Percentiles rank a stretch among this genome's conserved stretches.
Evolutionary conservation across 2,888 invertebrate genomes (phyloP).

Genomic region (Epistrophella euchroma): DNA sequence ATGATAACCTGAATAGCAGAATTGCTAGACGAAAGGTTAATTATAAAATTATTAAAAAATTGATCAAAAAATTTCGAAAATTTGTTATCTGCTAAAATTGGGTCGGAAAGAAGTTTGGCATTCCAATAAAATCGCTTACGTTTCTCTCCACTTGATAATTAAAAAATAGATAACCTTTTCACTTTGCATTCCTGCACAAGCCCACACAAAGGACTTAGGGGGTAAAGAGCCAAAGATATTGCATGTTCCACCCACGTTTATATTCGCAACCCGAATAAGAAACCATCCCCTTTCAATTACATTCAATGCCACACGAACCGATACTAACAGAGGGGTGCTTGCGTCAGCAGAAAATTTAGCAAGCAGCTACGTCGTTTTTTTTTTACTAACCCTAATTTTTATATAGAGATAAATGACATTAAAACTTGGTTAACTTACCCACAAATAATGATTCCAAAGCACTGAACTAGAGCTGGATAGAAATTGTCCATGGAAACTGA

Average conservation of each 20-base stretch:
- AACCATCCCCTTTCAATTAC: conserved; percentile 7
- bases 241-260: conserved; percentile 5
- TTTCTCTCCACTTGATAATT: background rate
- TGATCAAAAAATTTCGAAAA: background rate
- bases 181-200: background rate
- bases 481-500: conserved; percentile 89
- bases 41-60: background rate
- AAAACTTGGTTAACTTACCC: conserved; percentile 87
- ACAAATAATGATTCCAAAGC: conserved; percentile 95
- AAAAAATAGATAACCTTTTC: conserved; percentile 7
- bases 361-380: background rate
- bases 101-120: background rate
- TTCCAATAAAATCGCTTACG: conserved; percentile 3
- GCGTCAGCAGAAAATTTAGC: conserved; percentile 26
- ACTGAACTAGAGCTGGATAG: conserved; percentile 95
- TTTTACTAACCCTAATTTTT: background rate
- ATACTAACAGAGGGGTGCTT: background rate
- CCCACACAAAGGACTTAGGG: background rate
- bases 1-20: background rate
- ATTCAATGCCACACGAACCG: background rate
- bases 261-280: background rate
- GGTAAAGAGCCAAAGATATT: background rate
- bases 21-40: background rate
- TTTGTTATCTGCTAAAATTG: background rate
- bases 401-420: background rate